Percentiles rank a stretch among this genome's conserved stretches.
Conservation (phyloP, 2,113 vertebrate genomes). For the Syrrhaptes paradoxus region DNA sequence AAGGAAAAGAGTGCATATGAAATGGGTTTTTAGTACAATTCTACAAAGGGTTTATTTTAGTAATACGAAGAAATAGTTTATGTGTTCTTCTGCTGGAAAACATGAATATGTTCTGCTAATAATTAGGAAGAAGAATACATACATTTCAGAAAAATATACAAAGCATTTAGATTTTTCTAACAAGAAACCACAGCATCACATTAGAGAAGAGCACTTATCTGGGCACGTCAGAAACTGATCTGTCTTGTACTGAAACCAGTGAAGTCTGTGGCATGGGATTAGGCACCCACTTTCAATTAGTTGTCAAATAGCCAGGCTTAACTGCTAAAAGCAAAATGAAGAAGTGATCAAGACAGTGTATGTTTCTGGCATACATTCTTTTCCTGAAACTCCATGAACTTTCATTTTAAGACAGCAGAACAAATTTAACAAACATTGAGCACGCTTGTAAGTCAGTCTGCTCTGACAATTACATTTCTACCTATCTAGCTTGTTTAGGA, state of each 20-base stretch:
- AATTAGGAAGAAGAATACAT: slow-evolving; percentile 27
- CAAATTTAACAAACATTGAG: not conserved
- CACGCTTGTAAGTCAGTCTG: not conserved
- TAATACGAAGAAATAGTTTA: not conserved
- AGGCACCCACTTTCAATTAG: not conserved
- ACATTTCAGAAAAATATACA: not conserved
- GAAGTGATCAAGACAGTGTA: not conserved
- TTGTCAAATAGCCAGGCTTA: not conserved
- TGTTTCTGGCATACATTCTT: not conserved
- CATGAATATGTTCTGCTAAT: not conserved
- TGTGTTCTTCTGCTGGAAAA: not conserved
- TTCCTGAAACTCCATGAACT: not conserved
- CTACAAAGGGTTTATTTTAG: not conserved
- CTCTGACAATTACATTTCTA: not conserved
- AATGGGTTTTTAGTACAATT: not conserved
- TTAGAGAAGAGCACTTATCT: not conserved
- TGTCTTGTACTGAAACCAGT: not conserved
- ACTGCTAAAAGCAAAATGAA: not conserved
- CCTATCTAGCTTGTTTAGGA: not conserved
- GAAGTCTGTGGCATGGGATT: not conserved
- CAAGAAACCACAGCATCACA: not conserved
- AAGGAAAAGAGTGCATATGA: not conserved
- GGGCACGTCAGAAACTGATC: not conserved
- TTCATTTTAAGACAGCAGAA: not conserved
- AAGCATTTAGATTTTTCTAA: not conserved